phyloP scores from a whole-genome alignment of 2,888 invertebrate genomes.

The Drosophila cognata region DNA sequence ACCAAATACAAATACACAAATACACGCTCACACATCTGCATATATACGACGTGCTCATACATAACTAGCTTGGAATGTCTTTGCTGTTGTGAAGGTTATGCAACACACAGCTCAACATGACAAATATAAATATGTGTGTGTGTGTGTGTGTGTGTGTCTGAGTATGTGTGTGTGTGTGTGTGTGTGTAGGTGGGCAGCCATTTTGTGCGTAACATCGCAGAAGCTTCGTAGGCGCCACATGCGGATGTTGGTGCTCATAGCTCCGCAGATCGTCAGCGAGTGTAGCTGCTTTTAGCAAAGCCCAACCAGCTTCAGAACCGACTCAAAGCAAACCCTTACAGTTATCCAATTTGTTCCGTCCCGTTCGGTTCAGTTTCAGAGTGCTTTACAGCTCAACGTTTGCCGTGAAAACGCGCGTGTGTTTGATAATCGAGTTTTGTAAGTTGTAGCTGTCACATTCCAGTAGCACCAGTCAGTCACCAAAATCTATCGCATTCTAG shows the following conservation, averaged over 20 bases:
- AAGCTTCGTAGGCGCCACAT: constrained; percentile 81
- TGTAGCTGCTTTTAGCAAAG: constrained; percentile 82
- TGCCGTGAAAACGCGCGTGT: constrained; percentile 27
- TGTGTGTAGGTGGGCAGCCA: constrained; percentile 62
- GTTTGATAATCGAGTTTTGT: constrained; percentile 51
- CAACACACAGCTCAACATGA: constrained; percentile 35
- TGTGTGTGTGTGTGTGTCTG: constrained; percentile 16
- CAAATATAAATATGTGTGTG: not conserved
- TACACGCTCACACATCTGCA: not conserved
- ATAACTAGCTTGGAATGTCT: constrained; percentile 39
- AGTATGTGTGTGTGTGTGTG: constrained; percentile 24
- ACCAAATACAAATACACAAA: not conserved
- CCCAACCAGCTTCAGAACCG: constrained; percentile 8
- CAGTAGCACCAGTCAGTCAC: constrained; percentile 34
- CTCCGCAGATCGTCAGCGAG: constrained; percentile 85
- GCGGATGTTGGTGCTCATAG: constrained; percentile 83
- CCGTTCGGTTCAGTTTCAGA: constrained; percentile 47
- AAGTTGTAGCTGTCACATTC: constrained; percentile 55
- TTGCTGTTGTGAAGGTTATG: constrained; percentile 75
- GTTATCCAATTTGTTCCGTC: constrained; percentile 55
- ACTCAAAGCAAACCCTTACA: constrained; percentile 23
- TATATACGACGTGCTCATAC: constrained; percentile 30
- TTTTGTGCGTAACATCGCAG: constrained; percentile 64
- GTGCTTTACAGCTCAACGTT: constrained; percentile 3
- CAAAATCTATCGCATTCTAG: constrained; percentile 31